Conservation (phyloP, 1,140 invertebrate species). For the Polypedilum pembai region DNA sequence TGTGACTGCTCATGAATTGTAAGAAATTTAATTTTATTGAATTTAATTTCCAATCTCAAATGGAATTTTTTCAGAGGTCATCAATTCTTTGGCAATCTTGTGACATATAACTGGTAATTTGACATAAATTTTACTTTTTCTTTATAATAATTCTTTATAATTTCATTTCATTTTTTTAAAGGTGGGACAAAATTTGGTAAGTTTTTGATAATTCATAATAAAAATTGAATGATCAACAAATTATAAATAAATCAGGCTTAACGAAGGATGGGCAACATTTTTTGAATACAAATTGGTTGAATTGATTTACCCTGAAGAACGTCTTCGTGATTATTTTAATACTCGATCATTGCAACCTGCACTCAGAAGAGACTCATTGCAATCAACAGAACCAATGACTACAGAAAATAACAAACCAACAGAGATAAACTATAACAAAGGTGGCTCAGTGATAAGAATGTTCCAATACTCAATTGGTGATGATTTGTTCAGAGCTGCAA, state of each 20-base stretch:
- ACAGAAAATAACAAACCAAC: constrained; percentile 57
- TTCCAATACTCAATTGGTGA: constrained; percentile 57
- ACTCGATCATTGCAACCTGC: constrained; percentile 53
- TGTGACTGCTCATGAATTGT: constrained; percentile 52
- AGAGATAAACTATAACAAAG: constrained; percentile 69
- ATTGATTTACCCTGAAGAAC: constrained; percentile 54
- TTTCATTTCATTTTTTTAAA: constrained; percentile 25
- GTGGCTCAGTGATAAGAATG: constrained; percentile 67
- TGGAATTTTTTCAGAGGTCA: constrained; percentile 43
- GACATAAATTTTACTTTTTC: constrained; percentile 39
- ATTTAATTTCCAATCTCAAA: not conserved
- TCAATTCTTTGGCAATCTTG: constrained; percentile 65
- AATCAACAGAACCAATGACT: constrained; percentile 64
- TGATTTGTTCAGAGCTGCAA: constrained; percentile 52
- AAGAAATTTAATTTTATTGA: not conserved
- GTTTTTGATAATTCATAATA: too few relatives aligned
- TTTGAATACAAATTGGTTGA: constrained; percentile 39
- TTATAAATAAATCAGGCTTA: too few relatives aligned
- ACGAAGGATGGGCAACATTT: constrained; percentile 61
- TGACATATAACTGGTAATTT: constrained; percentile 49
- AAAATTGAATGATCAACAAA: too few relatives aligned
- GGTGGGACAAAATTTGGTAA: constrained; percentile 51
- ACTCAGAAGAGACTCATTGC: constrained; percentile 54
- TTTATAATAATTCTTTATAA: not conserved
- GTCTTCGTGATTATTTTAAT: constrained; percentile 71